Conservation (phyloP, 2,113 vertebrate species). For the Gracilinanus agilis region DNA sequence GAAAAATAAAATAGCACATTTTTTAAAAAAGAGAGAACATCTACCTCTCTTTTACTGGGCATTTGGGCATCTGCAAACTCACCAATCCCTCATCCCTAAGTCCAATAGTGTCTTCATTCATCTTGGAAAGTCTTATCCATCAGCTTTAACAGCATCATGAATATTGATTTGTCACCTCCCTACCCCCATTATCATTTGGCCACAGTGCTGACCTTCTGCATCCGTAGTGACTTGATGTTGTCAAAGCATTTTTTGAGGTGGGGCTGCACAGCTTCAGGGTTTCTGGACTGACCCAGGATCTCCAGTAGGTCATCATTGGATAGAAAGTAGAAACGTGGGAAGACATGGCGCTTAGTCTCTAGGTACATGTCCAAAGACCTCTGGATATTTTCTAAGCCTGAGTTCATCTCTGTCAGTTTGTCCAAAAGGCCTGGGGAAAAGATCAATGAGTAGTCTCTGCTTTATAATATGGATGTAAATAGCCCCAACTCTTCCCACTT, state of each 20-base stretch:
- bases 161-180: neutral
- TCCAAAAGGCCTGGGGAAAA: constrained; percentile 86
- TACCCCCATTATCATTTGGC: neutral
- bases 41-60: neutral
- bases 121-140: constrained; percentile 6
- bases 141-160: neutral
- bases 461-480: neutral
- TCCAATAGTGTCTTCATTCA: neutral
- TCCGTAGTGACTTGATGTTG: constrained; percentile 89
- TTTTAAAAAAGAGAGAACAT: too few relatives aligned
- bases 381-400: constrained; percentile 90
- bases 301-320: constrained; percentile 93
- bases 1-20: too few relatives aligned
- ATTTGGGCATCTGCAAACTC: neutral
- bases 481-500: neutral
- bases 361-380: constrained; percentile 93
- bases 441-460: neutral
- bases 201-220: constrained; percentile 85
- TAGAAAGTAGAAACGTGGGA: constrained; percentile 94
- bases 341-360: constrained; percentile 92
- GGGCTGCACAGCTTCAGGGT: constrained; percentile 90
- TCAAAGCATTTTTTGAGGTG: constrained; percentile 95
- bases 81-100: neutral
- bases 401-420: constrained; percentile 87
- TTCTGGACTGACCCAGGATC: constrained; percentile 92